Base-by-base conservation (phyloP, 2,888 invertebrate species). In the Erebia epiphron region DNA sequence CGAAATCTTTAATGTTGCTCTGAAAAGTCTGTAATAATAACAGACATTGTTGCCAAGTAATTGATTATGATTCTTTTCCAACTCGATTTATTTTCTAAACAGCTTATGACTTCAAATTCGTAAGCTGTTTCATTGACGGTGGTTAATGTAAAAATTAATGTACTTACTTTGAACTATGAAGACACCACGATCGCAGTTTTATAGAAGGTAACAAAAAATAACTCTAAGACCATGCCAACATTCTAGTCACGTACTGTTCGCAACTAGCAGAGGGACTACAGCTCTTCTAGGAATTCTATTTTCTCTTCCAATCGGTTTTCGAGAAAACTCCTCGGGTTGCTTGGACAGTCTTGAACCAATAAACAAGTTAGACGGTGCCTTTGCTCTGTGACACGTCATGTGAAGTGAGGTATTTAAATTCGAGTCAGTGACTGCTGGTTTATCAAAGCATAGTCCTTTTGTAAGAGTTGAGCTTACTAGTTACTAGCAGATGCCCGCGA, bases 321-420 rank as follows among this genome's bases (percentile, higher is more conserved):
- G 56, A 66, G 66, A 66, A 57, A 66, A 46, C 66, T 66, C 56
- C 18, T n/a, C 56, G 18, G 21, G n/a, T n/a, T 46, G 56, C 43
- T n/a, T 46, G 46, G 68, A 68, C 58, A 62, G 63, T 61, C 65
- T 74, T 74, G 64, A 68, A 63, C 67, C 70, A 74, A 66, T 69
- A 70, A 75, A 75, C 74, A 72, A 75, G 74, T 74, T 69, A 58
- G 57, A 66, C 57, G 56, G 64, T 68, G 70, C 63, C 72, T 61
- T 66, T 50, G 69, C 70, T 70, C 69, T 69, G 64, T 63, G 72
- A 58, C 57, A 57, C 57, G 68, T 67, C 70, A 72, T 69, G 67
- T 72, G 74, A 70, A 71, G 70, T 74, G 64, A 66, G 54, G 67
- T 68, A 68, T 72, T 74, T 41, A 65, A 69, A 69, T 66, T 65